phyloP scores from a whole-genome alignment of 2,888 invertebrate genomes.

The Sinotaia quadrata region DNA sequence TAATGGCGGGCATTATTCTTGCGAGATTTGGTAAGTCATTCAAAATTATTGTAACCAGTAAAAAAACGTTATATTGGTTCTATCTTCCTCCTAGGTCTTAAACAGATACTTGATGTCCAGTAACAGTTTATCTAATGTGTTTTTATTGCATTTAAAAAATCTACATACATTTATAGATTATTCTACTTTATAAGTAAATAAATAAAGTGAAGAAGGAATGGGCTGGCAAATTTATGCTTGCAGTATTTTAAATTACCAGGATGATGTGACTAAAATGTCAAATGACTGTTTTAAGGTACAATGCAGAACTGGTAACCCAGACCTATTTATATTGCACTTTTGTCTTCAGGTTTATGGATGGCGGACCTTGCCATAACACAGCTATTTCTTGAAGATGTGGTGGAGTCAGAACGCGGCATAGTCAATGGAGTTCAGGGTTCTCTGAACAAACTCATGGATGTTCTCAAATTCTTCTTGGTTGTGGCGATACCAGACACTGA shows the following conservation, averaged over 20 bases:
- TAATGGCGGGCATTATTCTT: slow-evolving; percentile 65
- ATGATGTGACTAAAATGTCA: slow-evolving; percentile 5
- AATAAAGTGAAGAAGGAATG: too few relatives aligned
- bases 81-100: too few relatives aligned
- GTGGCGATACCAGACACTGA: slow-evolving; percentile 72
- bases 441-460: slow-evolving; percentile 74
- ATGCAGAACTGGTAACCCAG: background rate
- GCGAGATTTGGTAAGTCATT: slow-evolving; percentile 68
- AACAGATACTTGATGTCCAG: too few relatives aligned
- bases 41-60: too few relatives aligned
- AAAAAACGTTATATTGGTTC: too few relatives aligned
- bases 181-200: too few relatives aligned
- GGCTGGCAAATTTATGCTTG: too few relatives aligned
- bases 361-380: slow-evolving; percentile 75
- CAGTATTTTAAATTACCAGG: background rate
- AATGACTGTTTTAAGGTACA: background rate
- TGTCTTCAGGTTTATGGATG: slow-evolving; percentile 75
- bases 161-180: too few relatives aligned
- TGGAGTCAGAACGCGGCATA: slow-evolving; percentile 73
- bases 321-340: background rate
- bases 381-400: slow-evolving; percentile 74
- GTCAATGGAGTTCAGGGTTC: slow-evolving; percentile 75
- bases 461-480: slow-evolving; percentile 74
- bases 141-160: too few relatives aligned
- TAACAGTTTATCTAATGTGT: too few relatives aligned